Conservation (phyloP, 2,113 vertebrate genomes). For the Ahaetulla prasina region DNA sequence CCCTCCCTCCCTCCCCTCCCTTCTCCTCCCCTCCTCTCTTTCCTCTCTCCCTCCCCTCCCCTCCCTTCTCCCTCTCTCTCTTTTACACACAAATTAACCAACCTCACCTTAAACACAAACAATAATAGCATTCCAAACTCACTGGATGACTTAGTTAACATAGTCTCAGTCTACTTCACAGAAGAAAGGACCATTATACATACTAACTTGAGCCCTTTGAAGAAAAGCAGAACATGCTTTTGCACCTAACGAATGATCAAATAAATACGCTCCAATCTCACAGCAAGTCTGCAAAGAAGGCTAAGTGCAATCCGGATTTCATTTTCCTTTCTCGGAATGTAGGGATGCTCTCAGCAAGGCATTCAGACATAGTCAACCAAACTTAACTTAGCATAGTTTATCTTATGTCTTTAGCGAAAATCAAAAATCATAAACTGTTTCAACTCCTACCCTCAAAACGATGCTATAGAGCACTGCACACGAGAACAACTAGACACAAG, state of each 20-base stretch:
- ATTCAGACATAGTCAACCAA: not conserved
- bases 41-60: not conserved
- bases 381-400: not conserved
- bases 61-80: too few species aligned
- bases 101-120: not conserved
- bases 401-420: not conserved
- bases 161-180: not conserved
- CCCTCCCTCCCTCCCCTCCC: not conserved
- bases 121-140: not conserved
- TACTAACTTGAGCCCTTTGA: not conserved
- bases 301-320: not conserved
- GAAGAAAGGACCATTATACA: not conserved
- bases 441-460: too few species aligned
- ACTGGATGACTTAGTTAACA: not conserved
- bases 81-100: not conserved
- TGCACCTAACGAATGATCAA: not conserved
- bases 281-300: not conserved
- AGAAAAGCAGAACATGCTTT: not conserved
- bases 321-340: not conserved
- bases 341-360: not conserved
- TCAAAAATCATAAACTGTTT: too few species aligned
- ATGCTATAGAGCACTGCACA: too few species aligned
- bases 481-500: too few species aligned
- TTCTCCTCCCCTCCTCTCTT: fast-evolving
- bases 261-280: not conserved